Evolutionary conservation across 2,797 vertebrate species (phyloP), one percentile per base, ranked within the genome.

Genomic region (Argentina silus): DNA sequence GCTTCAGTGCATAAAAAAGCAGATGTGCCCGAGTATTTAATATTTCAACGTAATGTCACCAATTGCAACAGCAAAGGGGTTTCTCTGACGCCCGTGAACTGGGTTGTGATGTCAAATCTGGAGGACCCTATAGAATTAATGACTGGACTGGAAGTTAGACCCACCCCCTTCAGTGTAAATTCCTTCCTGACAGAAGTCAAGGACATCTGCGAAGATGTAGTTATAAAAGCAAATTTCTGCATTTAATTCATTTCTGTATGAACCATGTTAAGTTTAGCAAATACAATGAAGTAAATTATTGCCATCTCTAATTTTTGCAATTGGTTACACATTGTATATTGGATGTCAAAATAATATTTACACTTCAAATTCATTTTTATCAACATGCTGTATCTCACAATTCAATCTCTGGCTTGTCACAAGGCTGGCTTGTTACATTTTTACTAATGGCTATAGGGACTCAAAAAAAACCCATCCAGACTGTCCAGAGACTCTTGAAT

Each of bases 41-140:
- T 85, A 91, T 92, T 90, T 92, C 74, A 90, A 81, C 61, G 62
- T 74, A 85, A 84, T 86, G 87, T 89, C 88, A 83, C 88, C 81
- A 76, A 81, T 66, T 73, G 73, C 78, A 76, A 64, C 63, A 66
- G 82, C 45, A 43, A 79, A 83, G 75, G 79, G 80, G 76, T 64
- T 81, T 79, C 19, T 45, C 67, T 80, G 80, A 88, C 50, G 77
- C 78, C 78, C 6, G 7, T 53, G 60, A 78, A 87, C 78, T 59
- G 66, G 72, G 73, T 82, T 83, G 72, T 79, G 82, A 84, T 88
- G 74, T 85, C 60, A 86, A 81, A 80, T 78, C 78, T 81, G 19
- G 73, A 85, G 79, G 75, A 82, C 47, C 71, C 78, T 79, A 56
- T 45, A 78, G 81, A 82, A 86, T 86, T 86, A 85, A 89, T 88